A percentile compares a stretch with the other conserved stretches of the same genome.
Conservation (phyloP, 1,140 invertebrate species). For the Aphelinus certus region DNA sequence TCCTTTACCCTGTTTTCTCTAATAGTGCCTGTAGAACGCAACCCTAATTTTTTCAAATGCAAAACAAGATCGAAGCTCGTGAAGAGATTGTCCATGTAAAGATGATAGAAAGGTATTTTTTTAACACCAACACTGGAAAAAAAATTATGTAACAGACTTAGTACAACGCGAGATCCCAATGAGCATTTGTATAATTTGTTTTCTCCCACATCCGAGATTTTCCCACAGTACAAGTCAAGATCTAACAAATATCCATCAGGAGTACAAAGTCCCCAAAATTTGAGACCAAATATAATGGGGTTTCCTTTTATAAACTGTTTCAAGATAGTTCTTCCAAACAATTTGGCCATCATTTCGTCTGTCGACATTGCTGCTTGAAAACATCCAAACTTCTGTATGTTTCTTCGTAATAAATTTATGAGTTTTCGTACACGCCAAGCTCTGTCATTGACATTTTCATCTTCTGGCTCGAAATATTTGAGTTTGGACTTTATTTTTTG, state of each 20-base stretch:
- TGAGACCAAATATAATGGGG: constrained; percentile 40
- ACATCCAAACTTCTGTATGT: too few species aligned
- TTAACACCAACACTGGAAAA: constrained; percentile 6
- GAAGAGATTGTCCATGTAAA: constrained; percentile 8
- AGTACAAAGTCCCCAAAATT: constrained; percentile 38
- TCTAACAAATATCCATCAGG: not conserved
- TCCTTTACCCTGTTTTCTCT: constrained; percentile 11
- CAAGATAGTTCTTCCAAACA: too few species aligned
- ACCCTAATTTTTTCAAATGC: constrained; percentile 7
- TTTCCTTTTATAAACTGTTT: not conserved
- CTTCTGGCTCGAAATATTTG: too few species aligned
- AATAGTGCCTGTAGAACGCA: constrained; percentile 36
- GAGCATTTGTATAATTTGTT: constrained; percentile 28
- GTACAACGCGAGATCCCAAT: constrained; percentile 39
- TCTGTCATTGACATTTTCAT: too few species aligned
- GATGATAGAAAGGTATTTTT: constrained; percentile 34
- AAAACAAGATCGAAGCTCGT: too few species aligned
- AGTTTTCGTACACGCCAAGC: too few species aligned
- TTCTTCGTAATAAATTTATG: too few species aligned
- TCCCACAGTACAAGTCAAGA: constrained; percentile 40
- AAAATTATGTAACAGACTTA: constrained; percentile 30
- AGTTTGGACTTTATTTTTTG: too few species aligned
- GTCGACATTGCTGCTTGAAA: too few species aligned
- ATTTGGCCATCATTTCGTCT: too few species aligned
- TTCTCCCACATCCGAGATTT: constrained; percentile 22